Conservation (phyloP, 2,888 invertebrate genomes). For the Trissolcus japonicus region DNA sequence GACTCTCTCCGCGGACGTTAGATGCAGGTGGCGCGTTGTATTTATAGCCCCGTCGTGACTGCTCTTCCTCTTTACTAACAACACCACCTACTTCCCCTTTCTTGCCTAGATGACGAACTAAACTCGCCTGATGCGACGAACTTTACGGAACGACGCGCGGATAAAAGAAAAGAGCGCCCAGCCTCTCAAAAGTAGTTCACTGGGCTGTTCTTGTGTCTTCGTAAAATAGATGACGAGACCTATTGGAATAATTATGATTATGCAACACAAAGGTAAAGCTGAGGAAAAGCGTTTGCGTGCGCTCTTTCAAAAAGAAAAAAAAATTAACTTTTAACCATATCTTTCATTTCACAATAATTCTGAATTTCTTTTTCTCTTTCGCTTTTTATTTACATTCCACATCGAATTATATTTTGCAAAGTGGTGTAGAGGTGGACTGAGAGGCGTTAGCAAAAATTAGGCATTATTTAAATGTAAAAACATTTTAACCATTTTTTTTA, state of each 20-base stretch:
- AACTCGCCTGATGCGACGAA: constrained; percentile 52
- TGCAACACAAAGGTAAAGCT: constrained; percentile 27
- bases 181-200: constrained; percentile 49
- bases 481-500: no score
- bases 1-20: constrained; percentile 68
- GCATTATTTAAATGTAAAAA: no score
- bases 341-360: constrained; percentile 3
- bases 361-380: not conserved
- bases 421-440: no score
- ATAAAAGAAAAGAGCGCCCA: constrained; percentile 47
- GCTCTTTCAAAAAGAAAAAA: constrained; percentile 3
- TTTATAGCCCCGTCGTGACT: constrained; percentile 70
- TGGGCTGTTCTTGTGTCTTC: constrained; percentile 31
- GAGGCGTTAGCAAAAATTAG: no score
- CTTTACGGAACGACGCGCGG: constrained; percentile 48
- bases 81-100: constrained; percentile 52
- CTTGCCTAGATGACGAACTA: constrained; percentile 52
- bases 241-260: constrained; percentile 53
- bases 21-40: constrained; percentile 69
- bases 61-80: constrained; percentile 56
- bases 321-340: no score
- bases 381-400: not conserved
- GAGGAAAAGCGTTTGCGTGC: constrained; percentile 21
- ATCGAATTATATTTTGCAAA: not conserved
- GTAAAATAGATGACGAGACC: constrained; percentile 37